Base-by-base conservation (phyloP, 2,888 invertebrate genomes). In the Steinernema hermaphroditum region DNA sequence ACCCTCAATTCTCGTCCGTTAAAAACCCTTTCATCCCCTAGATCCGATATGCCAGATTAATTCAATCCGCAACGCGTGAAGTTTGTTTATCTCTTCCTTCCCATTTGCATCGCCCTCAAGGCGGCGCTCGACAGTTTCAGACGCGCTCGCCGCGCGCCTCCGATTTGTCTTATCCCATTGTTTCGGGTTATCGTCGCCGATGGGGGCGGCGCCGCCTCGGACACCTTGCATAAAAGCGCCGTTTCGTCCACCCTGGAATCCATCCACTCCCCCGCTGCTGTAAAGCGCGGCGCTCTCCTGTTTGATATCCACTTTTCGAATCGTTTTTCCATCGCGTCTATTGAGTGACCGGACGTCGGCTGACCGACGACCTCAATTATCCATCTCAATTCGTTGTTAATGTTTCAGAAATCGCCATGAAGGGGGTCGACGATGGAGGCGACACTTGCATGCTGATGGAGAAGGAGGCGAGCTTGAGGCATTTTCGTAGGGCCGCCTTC, bases 401-500 rank as follows among this genome's bases (percentile, higher is more conserved):
- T 62, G 62, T 62, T 62, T 62, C 62, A 62, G 62, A 32, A n/a
- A 2, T 27, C 62, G 62, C 34, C 29, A 62, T 62, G 62, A 62
- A 62, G 62, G 62, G 62, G 62, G 62, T 62, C 62, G 62, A 62
- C 62, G 62, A 62, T 19, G 62, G 62, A 62, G 62, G 62, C 62
- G 62, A 62, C 27, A 62, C 62, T 24, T 62, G 62, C 29, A 62
- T 62, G 62, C 62, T 62, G 29, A 62, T 62, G 62, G 79, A 79
- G 74, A 70, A 78, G 68, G 75, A 81, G 62, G 62, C 62, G 16
- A 62, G 34, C 49, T 34, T 79, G 50, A 46, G 77, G 71, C 80
- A 80, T 70, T 80, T 80, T 74, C 76, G 80, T 4, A 57, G 77
- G 19, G 74, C 82, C 19, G 85, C 85, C 19, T 86, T 86, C 75